A percentile compares a stretch with the other conserved stretches of the same genome.
phyloP scores from a whole-genome alignment of 2,797 vertebrate genomes.

The Pantherophis vulpinus region DNA sequence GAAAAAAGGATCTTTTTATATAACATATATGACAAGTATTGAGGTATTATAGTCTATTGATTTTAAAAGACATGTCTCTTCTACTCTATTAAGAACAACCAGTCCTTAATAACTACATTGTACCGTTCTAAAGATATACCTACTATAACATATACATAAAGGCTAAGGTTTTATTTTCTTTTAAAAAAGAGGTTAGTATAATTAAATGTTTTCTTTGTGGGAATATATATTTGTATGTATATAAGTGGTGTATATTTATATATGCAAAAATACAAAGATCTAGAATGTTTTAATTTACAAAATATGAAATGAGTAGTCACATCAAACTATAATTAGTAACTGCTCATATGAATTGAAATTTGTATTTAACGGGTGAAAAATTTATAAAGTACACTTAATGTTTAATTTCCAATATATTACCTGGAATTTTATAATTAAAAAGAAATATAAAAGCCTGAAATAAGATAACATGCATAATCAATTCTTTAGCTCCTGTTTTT shows the following conservation, averaged over 20 bases:
- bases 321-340: slow-evolving; percentile 39
- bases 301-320: neutral
- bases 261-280: slow-evolving; percentile 18
- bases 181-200: neutral
- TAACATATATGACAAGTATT: neutral
- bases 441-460: slow-evolving; percentile 42
- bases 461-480: slow-evolving; percentile 65
- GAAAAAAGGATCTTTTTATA: slow-evolving; percentile 7
- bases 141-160: neutral
- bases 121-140: neutral
- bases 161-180: neutral
- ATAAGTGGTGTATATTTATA: slow-evolving; percentile 8
- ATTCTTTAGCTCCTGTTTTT: slow-evolving; percentile 66
- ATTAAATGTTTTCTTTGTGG: neutral
- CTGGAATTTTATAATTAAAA: slow-evolving; percentile 48
- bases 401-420: neutral
- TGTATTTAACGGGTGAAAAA: slow-evolving; percentile 21
- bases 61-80: slow-evolving; percentile 26
- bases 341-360: slow-evolving; percentile 34
- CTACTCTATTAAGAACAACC: neutral
- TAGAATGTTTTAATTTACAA: slow-evolving; percentile 23
- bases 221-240: neutral
- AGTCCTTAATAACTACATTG: neutral
- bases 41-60: neutral
- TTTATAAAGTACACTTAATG: slow-evolving; percentile 31